A percentile compares a stretch with the other conserved stretches of the same genome.
Evolutionary conservation across 2,797 vertebrate genomes (phyloP).

Genomic region (Anolis apletophallus): DNA sequence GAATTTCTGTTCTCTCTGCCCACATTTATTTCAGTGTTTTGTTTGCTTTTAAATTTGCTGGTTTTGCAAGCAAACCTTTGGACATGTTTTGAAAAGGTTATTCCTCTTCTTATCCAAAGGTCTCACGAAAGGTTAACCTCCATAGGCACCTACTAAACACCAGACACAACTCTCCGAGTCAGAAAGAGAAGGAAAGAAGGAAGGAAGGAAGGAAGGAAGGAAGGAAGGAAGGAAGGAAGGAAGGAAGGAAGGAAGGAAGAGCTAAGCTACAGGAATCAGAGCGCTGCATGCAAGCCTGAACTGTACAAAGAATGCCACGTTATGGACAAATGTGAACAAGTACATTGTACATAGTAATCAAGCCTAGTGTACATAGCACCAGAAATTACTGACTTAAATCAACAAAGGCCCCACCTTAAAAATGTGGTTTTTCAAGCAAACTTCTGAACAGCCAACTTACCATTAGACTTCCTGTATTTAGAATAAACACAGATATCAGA

Average conservation of each 20-base stretch:
- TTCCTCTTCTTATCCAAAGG: constrained; percentile 49
- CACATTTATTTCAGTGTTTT: constrained; percentile 26
- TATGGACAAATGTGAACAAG: not conserved
- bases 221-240: too few species aligned
- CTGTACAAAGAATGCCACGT: not conserved
- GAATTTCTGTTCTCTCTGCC: not conserved
- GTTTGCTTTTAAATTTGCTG: not conserved
- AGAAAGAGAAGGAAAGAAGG: not conserved
- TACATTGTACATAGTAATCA: accelerated
- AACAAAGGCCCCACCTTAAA: constrained; percentile 14
- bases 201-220: not conserved
- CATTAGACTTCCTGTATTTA: constrained; percentile 10
- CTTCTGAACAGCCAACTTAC: constrained; percentile 1
- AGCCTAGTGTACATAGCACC: not conserved
- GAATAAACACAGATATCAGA: constrained; percentile 11
- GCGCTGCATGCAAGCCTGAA: not conserved
- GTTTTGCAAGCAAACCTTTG: not conserved
- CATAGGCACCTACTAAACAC: not conserved
- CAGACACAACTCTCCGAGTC: not conserved
- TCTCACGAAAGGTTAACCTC: constrained; percentile 57
- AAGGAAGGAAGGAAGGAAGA: too few species aligned
- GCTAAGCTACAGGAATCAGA: not conserved
- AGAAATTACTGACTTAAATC: constrained; percentile 14
- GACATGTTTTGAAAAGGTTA: constrained; percentile 61
- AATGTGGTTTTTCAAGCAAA: not conserved